Conservation (phyloP, 2,113 vertebrate genomes). For the Ranitomeya imitator region DNA sequence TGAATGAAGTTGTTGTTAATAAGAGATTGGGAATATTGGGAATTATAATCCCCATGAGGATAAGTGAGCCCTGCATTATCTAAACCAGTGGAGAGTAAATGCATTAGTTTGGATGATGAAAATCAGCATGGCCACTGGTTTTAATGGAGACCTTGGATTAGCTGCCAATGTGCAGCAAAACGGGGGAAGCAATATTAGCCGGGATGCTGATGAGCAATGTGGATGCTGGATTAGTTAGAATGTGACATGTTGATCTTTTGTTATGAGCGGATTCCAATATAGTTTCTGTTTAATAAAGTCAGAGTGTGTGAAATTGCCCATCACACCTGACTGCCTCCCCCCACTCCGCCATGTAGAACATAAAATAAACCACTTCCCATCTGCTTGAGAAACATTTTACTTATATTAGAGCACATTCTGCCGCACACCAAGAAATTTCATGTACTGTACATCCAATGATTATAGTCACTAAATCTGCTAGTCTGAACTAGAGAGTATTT, state of each 20-base stretch:
- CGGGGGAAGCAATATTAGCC: conserved; percentile 40
- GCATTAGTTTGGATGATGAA: not conserved
- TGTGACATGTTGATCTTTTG: conserved; percentile 57
- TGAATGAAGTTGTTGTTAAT: not conserved
- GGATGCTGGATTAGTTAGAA: conserved; percentile 50
- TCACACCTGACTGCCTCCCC: conserved; percentile 56
- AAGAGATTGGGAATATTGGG: not conserved
- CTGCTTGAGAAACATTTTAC: conserved; percentile 54
- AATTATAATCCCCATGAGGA: not conserved
- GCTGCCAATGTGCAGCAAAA: conserved; percentile 26
- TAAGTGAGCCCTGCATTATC: not conserved
- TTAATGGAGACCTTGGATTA: conserved; percentile 23
- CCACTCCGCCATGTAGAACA: conserved; percentile 49
- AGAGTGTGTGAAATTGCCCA: conserved; percentile 58
- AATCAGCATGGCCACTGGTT: conserved; percentile 14
- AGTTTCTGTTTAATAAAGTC: conserved; percentile 59
- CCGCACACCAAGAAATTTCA: conserved; percentile 40
- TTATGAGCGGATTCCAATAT: conserved; percentile 56
- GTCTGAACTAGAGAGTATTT: conserved; percentile 33
- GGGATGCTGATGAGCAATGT: conserved; percentile 43
- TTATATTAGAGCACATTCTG: conserved; percentile 43
- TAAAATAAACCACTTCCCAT: conserved; percentile 50
- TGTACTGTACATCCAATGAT: conserved; percentile 5
- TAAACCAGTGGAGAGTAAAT: conserved; percentile 20
- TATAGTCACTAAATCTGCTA: conserved; percentile 34